These are phyloP conservation scores for Drosophila paulistorum DNA, from an alignment of 1,140 invertebrate species.

Conservation along the genomic window DNA sequence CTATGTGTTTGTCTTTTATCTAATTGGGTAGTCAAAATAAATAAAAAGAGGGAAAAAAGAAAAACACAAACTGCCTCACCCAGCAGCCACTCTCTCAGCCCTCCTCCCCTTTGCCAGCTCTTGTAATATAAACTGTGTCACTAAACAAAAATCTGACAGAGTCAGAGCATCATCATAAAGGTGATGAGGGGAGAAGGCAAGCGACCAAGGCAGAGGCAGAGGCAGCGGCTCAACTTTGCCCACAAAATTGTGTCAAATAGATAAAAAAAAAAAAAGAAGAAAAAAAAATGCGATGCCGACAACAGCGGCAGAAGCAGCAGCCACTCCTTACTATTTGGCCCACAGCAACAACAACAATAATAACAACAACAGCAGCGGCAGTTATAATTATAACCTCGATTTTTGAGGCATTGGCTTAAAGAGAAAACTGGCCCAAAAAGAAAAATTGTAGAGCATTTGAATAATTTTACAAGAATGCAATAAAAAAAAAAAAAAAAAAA, in stretches of 20 bases:
- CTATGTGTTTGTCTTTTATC: slow-evolving; percentile 52
- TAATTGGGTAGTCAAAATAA: slow-evolving; percentile 77
- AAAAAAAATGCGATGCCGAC: slow-evolving; percentile 54
- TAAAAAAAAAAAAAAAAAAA: slow-evolving; percentile 55
- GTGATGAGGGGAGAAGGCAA: background rate
- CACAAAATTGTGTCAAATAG: slow-evolving; percentile 79
- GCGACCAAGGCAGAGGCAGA: background rate
- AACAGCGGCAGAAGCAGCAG: slow-evolving; percentile 24
- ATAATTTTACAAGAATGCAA: slow-evolving; percentile 78
- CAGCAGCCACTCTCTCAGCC: background rate
- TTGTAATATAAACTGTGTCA: slow-evolving; percentile 77
- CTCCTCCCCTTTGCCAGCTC: background rate
- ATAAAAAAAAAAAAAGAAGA: slow-evolving; percentile 70
- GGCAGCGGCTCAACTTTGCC: slow-evolving; percentile 67
- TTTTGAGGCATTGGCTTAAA: slow-evolving; percentile 36
- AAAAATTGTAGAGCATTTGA: slow-evolving; percentile 76
- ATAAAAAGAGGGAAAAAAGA: slow-evolving; percentile 21
- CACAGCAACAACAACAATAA: slow-evolving; percentile 11
- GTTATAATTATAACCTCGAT: slow-evolving; percentile 79
- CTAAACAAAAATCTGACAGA: slow-evolving; percentile 70
- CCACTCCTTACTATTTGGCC: slow-evolving; percentile 21
- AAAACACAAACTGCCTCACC: slow-evolving; percentile 34
- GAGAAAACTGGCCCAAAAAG: slow-evolving; percentile 61
- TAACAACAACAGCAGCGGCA: slow-evolving; percentile 21
- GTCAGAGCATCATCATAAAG: slow-evolving; percentile 11